Conservation (phyloP, 2,113 vertebrate genomes). For the Atlantisia rogersi region DNA sequence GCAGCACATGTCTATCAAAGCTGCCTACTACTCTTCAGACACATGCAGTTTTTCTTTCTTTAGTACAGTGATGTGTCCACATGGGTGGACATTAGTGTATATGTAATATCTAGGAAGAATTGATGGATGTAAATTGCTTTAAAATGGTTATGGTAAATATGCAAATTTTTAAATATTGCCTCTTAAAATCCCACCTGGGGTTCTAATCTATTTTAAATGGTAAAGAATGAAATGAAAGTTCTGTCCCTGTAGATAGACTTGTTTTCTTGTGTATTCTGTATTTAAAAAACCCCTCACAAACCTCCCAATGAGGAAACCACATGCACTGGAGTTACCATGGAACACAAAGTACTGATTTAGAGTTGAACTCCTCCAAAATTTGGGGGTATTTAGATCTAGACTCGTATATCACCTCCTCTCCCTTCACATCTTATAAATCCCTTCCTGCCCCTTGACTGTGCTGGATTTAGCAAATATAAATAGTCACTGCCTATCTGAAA, state of each 20-base stretch:
- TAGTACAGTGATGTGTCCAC: conserved; percentile 25
- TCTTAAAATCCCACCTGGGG: conserved; percentile 32
- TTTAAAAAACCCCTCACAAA: neutral
- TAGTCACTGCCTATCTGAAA: neutral
- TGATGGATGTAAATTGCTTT: conserved; percentile 51
- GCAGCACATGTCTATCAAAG: conserved; percentile 19
- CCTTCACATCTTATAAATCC: neutral
- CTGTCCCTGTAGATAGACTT: neutral
- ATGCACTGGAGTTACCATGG: neutral
- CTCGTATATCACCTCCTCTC: neutral
- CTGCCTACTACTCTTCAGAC: neutral
- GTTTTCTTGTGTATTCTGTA: neutral
- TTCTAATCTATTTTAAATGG: conserved; percentile 12
- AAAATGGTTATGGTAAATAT: conserved; percentile 36
- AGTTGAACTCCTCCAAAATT: neutral
- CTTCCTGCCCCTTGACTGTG: rapidly evolving
- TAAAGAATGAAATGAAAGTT: neutral
- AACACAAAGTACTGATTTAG: neutral
- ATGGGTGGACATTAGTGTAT: conserved; percentile 12
- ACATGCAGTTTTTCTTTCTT: conserved; percentile 46
- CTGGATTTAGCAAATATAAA: neutral
- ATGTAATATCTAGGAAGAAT: neutral
- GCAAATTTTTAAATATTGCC: conserved; percentile 45
- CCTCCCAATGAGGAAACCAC: neutral
- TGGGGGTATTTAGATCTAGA: neutral